Conservation (phyloP, 1,140 invertebrate genomes). For the Danaus plexippus region DNA sequence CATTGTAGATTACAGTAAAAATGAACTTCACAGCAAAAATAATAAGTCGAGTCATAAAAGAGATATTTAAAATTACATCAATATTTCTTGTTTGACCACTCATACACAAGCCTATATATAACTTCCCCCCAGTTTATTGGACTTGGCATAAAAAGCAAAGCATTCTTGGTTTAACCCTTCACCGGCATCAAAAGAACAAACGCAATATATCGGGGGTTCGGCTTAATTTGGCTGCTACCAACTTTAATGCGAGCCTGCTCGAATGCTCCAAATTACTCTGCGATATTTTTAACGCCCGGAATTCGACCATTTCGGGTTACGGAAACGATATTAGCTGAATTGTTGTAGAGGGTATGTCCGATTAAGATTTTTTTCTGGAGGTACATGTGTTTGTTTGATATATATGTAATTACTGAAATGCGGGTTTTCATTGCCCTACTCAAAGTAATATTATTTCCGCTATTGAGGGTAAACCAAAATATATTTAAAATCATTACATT, state of each 20-base stretch:
- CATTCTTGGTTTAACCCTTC: slow-evolving; percentile 73
- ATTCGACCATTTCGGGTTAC: slow-evolving; percentile 64
- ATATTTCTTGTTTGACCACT: slow-evolving; percentile 28
- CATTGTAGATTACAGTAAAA: too few species aligned
- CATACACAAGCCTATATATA: slow-evolving; percentile 21
- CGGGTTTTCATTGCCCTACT: background rate
- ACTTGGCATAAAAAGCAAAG: slow-evolving; percentile 69
- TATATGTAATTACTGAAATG: slow-evolving; percentile 6
- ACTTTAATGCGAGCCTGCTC: slow-evolving; percentile 61
- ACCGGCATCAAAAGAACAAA: slow-evolving; percentile 70
- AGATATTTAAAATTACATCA: slow-evolving; percentile 7
- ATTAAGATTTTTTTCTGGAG: slow-evolving; percentile 16
- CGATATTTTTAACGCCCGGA: slow-evolving; percentile 68
- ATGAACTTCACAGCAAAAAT: too few species aligned
- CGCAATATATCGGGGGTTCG: slow-evolving; percentile 67
- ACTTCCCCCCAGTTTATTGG: slow-evolving; percentile 47
- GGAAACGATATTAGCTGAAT: slow-evolving; percentile 58
- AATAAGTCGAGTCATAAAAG: background rate
- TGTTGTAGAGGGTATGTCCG: slow-evolving; percentile 25
- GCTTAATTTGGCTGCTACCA: slow-evolving; percentile 65
- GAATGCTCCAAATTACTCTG: slow-evolving; percentile 66
- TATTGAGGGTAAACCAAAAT: background rate
- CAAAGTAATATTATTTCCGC: slow-evolving; percentile 3
- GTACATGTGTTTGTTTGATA: background rate
- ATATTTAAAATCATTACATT: background rate